Conservation (phyloP, 2,888 invertebrate genomes). For the Ophion slaviceki region DNA sequence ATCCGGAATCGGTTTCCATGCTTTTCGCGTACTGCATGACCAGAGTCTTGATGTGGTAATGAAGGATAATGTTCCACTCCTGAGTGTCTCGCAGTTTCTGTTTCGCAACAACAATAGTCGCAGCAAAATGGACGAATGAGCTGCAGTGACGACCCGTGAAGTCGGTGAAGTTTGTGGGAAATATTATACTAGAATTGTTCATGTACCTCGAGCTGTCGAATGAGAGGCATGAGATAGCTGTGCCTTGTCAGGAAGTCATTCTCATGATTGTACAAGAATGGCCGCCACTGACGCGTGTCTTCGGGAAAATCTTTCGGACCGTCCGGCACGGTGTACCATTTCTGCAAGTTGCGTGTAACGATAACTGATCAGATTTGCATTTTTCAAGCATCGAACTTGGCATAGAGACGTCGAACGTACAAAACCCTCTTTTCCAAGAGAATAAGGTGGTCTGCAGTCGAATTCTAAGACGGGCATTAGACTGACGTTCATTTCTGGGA, state of each 20-base stretch:
- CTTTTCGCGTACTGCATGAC: slow-evolving; percentile 83
- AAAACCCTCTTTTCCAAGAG: slow-evolving; percentile 29
- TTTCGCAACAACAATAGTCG: not conserved
- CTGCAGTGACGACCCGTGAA: no score
- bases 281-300: slow-evolving; percentile 83
- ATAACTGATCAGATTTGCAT: not conserved
- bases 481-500: slow-evolving; percentile 83
- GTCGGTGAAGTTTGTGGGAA: no score
- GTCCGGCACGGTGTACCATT: slow-evolving; percentile 85
- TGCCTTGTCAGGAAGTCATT: slow-evolving; percentile 82
- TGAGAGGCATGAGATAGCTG: slow-evolving; percentile 74
- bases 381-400: no score
- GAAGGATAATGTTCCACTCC: slow-evolving; percentile 84
- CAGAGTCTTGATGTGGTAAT: slow-evolving; percentile 86
- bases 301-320: no score
- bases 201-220: slow-evolving; percentile 75
- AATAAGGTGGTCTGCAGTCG: slow-evolving; percentile 82
- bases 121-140: no score
- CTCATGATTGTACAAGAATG: slow-evolving; percentile 86
- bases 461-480: slow-evolving; percentile 85
- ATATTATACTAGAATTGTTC: no score
- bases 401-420: slow-evolving; percentile 17
- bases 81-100: slow-evolving; percentile 85
- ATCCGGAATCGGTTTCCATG: slow-evolving; percentile 62
- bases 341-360: slow-evolving; percentile 71